Conservation (phyloP, 2,888 invertebrate species). For the Spisula subtruncata region DNA sequence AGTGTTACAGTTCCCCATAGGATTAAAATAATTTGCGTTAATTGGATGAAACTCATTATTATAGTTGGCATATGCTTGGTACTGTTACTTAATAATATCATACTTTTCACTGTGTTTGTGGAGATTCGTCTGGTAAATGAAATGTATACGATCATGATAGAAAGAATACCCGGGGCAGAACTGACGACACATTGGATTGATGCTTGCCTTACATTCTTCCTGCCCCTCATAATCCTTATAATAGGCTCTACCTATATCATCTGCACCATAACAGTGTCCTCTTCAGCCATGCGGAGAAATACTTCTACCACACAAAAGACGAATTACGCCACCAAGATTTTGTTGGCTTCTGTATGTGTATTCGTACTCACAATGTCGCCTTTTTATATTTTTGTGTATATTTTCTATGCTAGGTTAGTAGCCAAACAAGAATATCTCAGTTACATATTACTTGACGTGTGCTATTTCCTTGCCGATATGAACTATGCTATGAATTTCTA, state of each 20-base stretch:
- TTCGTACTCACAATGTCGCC: neutral
- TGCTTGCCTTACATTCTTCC: neutral
- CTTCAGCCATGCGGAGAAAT: neutral
- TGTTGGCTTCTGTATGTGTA: neutral
- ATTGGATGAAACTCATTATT: neutral
- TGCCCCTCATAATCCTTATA: neutral
- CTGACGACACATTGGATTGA: neutral
- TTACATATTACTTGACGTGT: neutral
- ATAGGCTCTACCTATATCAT: neutral
- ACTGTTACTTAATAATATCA: neutral
- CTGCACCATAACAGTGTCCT: neutral
- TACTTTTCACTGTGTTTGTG: neutral
- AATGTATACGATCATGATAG: neutral
- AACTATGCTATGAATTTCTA: neutral
- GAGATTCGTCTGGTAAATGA: neutral
- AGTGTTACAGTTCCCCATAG: neutral
- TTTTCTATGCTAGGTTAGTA: neutral
- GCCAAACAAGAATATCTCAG: neutral
- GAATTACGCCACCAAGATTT: neutral
- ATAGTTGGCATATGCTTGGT: neutral
- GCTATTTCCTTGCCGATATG: neutral
- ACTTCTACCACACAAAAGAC: neutral
- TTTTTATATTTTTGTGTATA: neutral
- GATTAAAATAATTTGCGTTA: neutral
- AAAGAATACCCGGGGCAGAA: neutral